These are phyloP conservation scores for Helicolenus hilgendorfi DNA, from an alignment of 2,797 vertebrate genomes.

Conservation along the genomic window DNA sequence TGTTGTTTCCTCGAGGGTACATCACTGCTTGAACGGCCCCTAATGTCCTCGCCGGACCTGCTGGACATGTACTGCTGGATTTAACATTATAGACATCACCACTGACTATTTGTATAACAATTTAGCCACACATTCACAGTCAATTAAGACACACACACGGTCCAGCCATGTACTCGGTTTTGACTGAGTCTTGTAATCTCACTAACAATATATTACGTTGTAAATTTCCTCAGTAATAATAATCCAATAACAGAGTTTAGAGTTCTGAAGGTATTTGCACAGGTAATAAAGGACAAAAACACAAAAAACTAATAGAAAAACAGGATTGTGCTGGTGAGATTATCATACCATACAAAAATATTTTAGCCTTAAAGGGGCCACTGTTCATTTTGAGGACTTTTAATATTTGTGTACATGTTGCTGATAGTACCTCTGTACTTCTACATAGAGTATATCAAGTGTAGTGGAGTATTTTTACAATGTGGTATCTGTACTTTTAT, in stretches of 20 bases:
- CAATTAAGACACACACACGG: too few relatives aligned
- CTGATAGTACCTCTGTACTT: background rate
- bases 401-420: background rate
- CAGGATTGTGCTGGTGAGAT: background rate
- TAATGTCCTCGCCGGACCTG: too few relatives aligned
- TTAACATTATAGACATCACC: too few relatives aligned
- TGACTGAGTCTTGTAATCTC: too few relatives aligned
- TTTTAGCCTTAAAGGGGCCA: background rate
- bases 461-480: background rate
- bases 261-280: background rate
- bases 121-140: too few relatives aligned
- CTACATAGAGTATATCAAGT: background rate
- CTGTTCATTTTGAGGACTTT: background rate
- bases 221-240: background rate
- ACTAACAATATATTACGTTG: background rate
- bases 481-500: background rate
- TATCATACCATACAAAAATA: background rate
- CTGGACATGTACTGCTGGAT: too few relatives aligned
- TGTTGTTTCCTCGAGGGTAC: too few relatives aligned
- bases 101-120: too few relatives aligned
- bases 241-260: background rate
- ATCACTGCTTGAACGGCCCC: too few relatives aligned
- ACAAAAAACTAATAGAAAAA: background rate
- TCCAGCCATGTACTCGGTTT: too few relatives aligned
- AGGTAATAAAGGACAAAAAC: background rate